Evolutionary conservation across 2,113 vertebrate species (phyloP), one percentile per base, ranked within the genome.

Genomic region (Blennius ocellaris): DNA sequence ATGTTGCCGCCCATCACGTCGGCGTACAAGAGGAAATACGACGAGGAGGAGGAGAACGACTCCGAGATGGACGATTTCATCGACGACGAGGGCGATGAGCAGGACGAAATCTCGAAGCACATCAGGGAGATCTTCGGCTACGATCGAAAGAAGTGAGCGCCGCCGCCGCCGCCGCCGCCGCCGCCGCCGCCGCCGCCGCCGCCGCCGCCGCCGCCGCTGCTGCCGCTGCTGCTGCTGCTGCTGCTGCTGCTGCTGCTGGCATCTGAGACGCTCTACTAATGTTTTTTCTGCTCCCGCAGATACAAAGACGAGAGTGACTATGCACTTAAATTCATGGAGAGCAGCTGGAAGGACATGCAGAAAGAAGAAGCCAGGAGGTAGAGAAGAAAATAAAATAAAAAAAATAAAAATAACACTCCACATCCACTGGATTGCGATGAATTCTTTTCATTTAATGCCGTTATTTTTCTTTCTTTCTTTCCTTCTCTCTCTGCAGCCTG

Each of bases 31-130:
- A 94, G 94, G 80, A 94, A 43, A 76, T 92, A 87, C 40, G 96
- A 97, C 30, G 96, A 97, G 0, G 96, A 96, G 8, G 96, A 94
- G 0, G 97, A 99, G 7, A 95, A 96, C 21, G 98, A 99, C 84
- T 95, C 98, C 5, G 98, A 99, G 92, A 99, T 99, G 97, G 97
- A 99, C 0, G 97, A 99, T 78, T 99, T 99, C 83, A 99, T 99
- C 40, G 97, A 99, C 58, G 95, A 99, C 62, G 96, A 82, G 89
- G 98, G 93, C n/a, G 96, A 95, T 2, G 89, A 94, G 8, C 96
- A 96, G 83, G 95, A 97, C 44, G 95, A 96, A 92, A 95, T 99
- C 90, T 99, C 98, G 58, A 96, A 93, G 87, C 98, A 99, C 78
- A 99, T 99, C 89, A 93, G 93, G 64, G 96, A 98, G 88, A 99